Evolutionary conservation across 2,797 vertebrate genomes (phyloP), one percentile per base, ranked within the genome.

Genomic region (Heterohyrax brucei): DNA sequence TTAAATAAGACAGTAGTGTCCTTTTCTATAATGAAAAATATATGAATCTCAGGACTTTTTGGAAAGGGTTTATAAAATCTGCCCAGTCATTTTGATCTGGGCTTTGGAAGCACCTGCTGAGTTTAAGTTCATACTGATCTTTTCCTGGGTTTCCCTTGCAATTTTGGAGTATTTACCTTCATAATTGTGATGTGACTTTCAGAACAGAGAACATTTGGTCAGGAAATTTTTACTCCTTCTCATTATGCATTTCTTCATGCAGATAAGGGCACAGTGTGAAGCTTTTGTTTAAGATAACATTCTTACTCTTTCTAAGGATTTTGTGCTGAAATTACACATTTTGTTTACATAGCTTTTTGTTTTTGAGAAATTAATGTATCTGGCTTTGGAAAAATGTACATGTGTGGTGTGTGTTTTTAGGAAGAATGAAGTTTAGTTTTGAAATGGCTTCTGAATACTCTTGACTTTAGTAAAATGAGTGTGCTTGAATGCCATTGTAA

Each of bases 221-320:
- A 76, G 78, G 83, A 89, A 66, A 79, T 82, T 66, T 75, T 26
- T 48, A 12, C 83, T 85, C 33, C 56, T 82, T 89, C 39, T 79
- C 48, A 46, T 70, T 73, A 59, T 53, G 12, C 50, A 68, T 79
- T 39, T 75, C 64, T 87, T 24, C 87, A 64, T n/a, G 76, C 13
- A n/a, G 76, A 80, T 86, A 19, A 93, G 73, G 81, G 62, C 33
- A 85, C 33, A 33, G 22, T 56, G 62, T 91, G 75, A 79, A 72
- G n/a, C 93, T 96, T 94, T 92, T 95, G 94, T 95, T 96, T 93
- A 95, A 97, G 81, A 81, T 94, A 80, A 78, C 80, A 86, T 93
- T 93, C 89, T 78, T 92, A 78, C 30, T 93, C 75, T 95, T 89
- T 92, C 50, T 81, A 77, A 79, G 53, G 83, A 84, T 81, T 83